Percentiles rank a stretch among this genome's conserved stretches.
Conservation (phyloP, 2,797 vertebrate genomes). For the Melanotaenia pygmaea region DNA sequence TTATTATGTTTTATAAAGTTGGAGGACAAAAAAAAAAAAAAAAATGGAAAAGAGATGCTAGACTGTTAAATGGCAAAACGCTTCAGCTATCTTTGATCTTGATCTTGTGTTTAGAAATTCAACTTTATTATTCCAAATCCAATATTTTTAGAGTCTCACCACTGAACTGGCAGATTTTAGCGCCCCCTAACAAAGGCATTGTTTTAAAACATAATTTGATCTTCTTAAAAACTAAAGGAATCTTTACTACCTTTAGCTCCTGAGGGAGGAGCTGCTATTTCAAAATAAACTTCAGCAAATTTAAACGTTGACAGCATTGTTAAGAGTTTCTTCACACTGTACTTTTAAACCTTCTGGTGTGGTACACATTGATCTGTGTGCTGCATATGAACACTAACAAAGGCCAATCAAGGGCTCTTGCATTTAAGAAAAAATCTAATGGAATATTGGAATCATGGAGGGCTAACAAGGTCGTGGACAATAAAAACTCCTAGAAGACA, state of each 20-base stretch:
- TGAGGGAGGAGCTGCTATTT: constrained; percentile 6
- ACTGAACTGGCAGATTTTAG: no score
- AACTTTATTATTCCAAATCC: not conserved
- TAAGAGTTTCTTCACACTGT: constrained; percentile 75
- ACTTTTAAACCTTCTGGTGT: constrained; percentile 78
- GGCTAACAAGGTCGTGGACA: constrained; percentile 41
- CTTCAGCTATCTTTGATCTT: not conserved
- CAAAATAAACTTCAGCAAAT: constrained; percentile 66
- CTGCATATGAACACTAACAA: constrained; percentile 61
- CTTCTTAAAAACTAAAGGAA: no score
- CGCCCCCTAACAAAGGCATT: no score
- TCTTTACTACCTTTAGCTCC: no score
- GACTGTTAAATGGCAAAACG: not conserved
- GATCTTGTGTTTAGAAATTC: not conserved
- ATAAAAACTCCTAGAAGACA: constrained; percentile 28
- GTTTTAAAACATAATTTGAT: no score
- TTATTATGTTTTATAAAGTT: not conserved
- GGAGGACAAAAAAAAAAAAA: not conserved
- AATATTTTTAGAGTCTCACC: no score
- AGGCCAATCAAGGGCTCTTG: constrained; percentile 56
- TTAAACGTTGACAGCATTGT: constrained; percentile 85
- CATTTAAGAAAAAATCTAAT: constrained; percentile 30
- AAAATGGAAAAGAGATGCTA: not conserved
- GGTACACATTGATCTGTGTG: constrained; percentile 69
- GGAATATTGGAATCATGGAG: constrained; percentile 33